These are phyloP conservation scores for Artibeus lituratus DNA, from an alignment of 2,797 vertebrate species.

Conservation along the genomic window DNA sequence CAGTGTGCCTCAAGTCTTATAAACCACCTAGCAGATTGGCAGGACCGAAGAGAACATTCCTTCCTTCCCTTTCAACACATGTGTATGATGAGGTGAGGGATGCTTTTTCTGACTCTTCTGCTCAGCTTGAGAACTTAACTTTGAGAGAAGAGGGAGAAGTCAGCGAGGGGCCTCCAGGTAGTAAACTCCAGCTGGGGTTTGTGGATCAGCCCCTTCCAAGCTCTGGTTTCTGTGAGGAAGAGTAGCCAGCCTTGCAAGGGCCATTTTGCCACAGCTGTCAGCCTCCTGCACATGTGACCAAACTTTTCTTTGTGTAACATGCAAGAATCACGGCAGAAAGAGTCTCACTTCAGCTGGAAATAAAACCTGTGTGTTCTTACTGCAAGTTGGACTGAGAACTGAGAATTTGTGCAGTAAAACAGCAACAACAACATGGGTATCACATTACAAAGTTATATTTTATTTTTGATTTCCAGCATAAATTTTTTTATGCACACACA, in stretches of 20 bases:
- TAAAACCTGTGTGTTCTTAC: neutral
- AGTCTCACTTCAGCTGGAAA: neutral
- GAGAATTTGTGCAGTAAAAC: neutral
- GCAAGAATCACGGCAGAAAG: neutral
- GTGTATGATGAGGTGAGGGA: fast-evolving
- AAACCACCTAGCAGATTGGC: neutral
- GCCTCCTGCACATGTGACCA: neutral
- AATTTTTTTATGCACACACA: neutral
- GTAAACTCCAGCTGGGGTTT: neutral
- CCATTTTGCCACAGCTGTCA: neutral
- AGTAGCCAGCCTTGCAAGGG: neutral
- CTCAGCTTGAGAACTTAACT: neutral
- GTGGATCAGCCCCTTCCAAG: neutral
- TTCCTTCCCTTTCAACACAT: neutral
- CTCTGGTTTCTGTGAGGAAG: neutral
- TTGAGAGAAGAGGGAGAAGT: neutral
- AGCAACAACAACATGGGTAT: neutral
- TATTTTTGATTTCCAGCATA: slow-evolving; percentile 26
- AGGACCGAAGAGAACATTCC: fast-evolving
- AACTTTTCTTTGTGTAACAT: neutral
- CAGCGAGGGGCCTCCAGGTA: neutral
- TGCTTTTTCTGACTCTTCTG: neutral
- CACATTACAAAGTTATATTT: neutral
- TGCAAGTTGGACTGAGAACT: neutral
- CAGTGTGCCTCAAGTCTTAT: neutral